Conservation (phyloP, 2,888 invertebrate genomes). For the Acleris literana region DNA sequence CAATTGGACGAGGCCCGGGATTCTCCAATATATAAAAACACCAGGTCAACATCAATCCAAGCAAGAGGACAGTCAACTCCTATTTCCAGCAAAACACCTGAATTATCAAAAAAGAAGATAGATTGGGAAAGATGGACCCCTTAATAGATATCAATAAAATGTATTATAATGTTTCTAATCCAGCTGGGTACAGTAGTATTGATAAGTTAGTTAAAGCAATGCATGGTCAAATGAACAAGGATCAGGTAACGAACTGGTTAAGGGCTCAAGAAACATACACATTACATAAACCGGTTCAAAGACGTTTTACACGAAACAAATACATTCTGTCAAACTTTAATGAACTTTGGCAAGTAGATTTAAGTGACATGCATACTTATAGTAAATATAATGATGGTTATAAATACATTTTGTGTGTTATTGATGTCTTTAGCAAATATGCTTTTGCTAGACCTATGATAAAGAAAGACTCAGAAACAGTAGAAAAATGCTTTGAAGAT, state of each 20-base stretch:
- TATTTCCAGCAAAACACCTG: slow-evolving; percentile 14
- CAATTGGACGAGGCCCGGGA: slow-evolving; percentile 2
- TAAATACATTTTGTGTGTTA: slow-evolving; percentile 42
- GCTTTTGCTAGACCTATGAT: slow-evolving; percentile 39
- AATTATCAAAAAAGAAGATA: slow-evolving; percentile 37
- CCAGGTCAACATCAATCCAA: not conserved
- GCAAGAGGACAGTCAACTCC: not conserved
- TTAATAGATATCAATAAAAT: slow-evolving; percentile 44
- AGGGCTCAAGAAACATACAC: slow-evolving; percentile 43
- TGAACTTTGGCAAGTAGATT: slow-evolving; percentile 42
- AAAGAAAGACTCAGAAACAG: slow-evolving; percentile 40
- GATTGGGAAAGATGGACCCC: slow-evolving; percentile 49
- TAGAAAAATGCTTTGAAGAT: slow-evolving; percentile 41
- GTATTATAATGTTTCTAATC: slow-evolving; percentile 43
- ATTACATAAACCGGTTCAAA: slow-evolving; percentile 41
- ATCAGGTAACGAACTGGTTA: slow-evolving; percentile 41
- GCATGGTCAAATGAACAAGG: slow-evolving; percentile 41
- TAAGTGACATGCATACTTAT: slow-evolving; percentile 40
- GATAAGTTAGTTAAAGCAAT: slow-evolving; percentile 40
- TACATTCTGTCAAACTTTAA: slow-evolving; percentile 40
- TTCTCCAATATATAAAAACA: slow-evolving; percentile 6
- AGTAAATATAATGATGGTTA: slow-evolving; percentile 40
- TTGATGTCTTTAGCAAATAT: slow-evolving; percentile 43
- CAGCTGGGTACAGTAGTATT: slow-evolving; percentile 43
- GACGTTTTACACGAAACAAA: slow-evolving; percentile 36